Evolutionary conservation across 2,888 invertebrate species (phyloP).

Genomic region (Agrilus cyanescens): DNA sequence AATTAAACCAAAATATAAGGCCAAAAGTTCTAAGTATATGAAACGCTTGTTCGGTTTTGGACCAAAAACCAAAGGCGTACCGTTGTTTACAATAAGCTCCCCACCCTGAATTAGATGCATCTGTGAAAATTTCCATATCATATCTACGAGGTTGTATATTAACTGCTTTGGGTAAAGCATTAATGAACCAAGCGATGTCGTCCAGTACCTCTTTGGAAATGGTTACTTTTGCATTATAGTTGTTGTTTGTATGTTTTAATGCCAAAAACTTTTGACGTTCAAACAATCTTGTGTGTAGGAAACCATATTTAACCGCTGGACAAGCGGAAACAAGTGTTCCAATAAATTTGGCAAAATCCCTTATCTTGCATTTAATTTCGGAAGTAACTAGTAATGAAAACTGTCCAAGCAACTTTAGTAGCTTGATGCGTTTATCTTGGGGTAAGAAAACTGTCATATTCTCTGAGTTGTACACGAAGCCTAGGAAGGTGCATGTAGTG

Average conservation of each 20-base stretch:
- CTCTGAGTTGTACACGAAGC: constrained; percentile 8
- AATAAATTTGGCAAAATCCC: constrained; percentile 13
- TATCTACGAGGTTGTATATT: constrained; percentile 11
- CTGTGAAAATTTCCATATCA: constrained; percentile 15
- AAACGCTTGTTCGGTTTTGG: constrained; percentile 5
- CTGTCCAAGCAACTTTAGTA: too few relatives aligned
- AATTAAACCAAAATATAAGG: constrained; percentile 17
- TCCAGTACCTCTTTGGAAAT: constrained; percentile 4
- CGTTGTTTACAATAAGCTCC: constrained; percentile 12
- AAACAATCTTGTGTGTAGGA: constrained; percentile 20
- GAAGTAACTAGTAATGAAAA: too few relatives aligned
- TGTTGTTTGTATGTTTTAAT: constrained; percentile 10
- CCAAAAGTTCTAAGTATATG: constrained; percentile 18
- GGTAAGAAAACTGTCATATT: too few relatives aligned
- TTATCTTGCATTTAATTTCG: too few relatives aligned
- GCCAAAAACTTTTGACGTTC: constrained; percentile 9
- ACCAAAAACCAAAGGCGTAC: constrained; percentile 15
- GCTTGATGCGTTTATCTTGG: too few relatives aligned
- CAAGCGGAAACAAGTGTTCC: constrained; percentile 18
- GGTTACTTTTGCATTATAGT: constrained; percentile 10
- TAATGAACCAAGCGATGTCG: constrained; percentile 13
- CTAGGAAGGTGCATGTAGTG: constrained; percentile 11
- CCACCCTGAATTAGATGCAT: constrained; percentile 18
- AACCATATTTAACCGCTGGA: constrained; percentile 22
- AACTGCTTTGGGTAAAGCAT: constrained; percentile 4